Conservation (phyloP, 2,888 invertebrate species). For the Drosophila fulvimacula region DNA sequence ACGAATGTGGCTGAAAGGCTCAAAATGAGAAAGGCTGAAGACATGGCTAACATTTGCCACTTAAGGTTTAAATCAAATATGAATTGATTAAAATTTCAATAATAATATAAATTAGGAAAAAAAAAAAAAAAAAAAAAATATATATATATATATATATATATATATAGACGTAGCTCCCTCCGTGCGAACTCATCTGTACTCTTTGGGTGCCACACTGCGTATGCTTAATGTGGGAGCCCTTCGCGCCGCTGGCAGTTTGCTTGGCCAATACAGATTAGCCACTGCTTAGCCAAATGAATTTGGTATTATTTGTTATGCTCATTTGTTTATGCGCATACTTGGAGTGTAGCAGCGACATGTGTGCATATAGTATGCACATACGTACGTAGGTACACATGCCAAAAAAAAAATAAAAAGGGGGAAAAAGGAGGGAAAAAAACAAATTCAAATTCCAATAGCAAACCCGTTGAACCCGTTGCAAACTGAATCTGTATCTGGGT, state of each 20-base stretch:
- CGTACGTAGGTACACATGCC: slow-evolving; percentile 21
- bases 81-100: not conserved
- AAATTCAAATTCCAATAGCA: slow-evolving; percentile 67
- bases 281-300: not conserved
- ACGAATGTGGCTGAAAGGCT: not conserved
- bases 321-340: not conserved
- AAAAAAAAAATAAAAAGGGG: not conserved
- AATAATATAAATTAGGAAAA: too few species aligned
- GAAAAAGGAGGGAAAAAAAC: not conserved
- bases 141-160: too few species aligned
- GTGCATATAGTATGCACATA: not conserved
- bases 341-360: not conserved
- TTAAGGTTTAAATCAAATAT: not conserved
- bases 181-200: too few species aligned
- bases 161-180: too few species aligned
- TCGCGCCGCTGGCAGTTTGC: not conserved
- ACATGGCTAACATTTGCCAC: not conserved
- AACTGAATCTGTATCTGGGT: slow-evolving; percentile 55
- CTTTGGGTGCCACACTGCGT: not conserved
- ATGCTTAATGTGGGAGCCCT: not conserved
- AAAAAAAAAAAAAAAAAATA: too few species aligned
- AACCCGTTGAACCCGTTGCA: slow-evolving; percentile 72
- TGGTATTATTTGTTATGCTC: not conserved
- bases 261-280: slow-evolving; percentile 5
- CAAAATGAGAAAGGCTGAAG: not conserved